phyloP scores from a whole-genome alignment of 2,113 vertebrate genomes.

The Isurus oxyrinchus region DNA sequence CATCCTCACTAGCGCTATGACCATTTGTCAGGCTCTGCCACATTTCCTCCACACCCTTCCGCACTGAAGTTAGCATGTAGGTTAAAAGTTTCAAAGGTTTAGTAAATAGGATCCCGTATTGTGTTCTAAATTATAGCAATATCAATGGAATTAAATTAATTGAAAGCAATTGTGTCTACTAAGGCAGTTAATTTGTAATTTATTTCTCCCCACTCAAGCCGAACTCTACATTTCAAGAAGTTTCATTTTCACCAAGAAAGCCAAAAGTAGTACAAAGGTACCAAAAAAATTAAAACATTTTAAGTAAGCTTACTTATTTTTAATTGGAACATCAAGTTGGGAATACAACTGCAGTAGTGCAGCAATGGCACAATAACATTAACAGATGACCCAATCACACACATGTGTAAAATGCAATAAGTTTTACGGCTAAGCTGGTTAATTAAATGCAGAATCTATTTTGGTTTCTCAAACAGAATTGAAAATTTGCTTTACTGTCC shows the following conservation, averaged over 20 bases:
- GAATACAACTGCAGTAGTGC: background rate
- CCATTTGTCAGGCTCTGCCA: constrained; percentile 53
- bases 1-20: constrained; percentile 45
- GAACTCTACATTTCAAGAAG: background rate
- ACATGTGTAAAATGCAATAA: background rate
- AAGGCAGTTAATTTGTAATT: background rate
- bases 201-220: background rate
- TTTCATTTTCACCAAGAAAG: background rate
- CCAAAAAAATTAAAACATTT: background rate
- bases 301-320: background rate
- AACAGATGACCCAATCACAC: background rate
- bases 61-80: constrained; percentile 38
- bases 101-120: too few species aligned
- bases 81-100: background rate
- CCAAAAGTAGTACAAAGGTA: background rate
- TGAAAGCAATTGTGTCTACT: background rate
- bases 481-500: background rate
- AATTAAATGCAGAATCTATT: background rate
- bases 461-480: background rate
- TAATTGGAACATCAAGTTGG: background rate
- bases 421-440: background rate
- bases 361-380: background rate
- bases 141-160: background rate
- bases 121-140: background rate
- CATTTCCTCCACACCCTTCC: constrained; percentile 59